Percentiles rank a stretch among this genome's conserved stretches.
Conservation (phyloP, 1,140 invertebrate species). For the Wasmannia auropunctata region DNA sequence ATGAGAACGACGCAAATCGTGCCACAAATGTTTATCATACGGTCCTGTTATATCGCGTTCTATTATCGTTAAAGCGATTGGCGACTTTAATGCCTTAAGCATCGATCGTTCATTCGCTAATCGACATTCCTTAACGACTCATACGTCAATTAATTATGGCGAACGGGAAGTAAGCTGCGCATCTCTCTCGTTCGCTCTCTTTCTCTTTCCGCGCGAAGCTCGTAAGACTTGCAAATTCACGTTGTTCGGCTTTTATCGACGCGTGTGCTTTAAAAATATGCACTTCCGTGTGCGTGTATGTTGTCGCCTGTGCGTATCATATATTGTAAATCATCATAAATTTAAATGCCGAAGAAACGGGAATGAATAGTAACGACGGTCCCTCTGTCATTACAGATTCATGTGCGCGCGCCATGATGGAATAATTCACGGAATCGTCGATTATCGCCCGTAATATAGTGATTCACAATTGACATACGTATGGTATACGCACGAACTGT, state of each 20-base stretch:
- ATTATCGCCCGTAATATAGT: not conserved
- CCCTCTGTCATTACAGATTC: slow-evolving; percentile 15
- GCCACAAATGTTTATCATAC: not conserved
- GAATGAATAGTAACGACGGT: not conserved
- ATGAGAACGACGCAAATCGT: not conserved
- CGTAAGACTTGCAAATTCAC: slow-evolving; percentile 1
- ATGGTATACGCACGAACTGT: not conserved
- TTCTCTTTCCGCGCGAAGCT: too few species aligned
- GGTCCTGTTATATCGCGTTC: not conserved
- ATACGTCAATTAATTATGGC: slow-evolving; percentile 12
- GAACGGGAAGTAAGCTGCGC: not conserved
- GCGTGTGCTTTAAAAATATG: not conserved
- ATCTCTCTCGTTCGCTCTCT: too few species aligned
- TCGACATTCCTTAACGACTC: not conserved
- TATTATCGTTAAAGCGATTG: slow-evolving; percentile 5
- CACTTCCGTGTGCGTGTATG: not conserved
- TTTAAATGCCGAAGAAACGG: slow-evolving; percentile 6
- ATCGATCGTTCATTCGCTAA: not conserved
- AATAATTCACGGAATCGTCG: slow-evolving; percentile 8
- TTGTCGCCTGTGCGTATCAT: not conserved
- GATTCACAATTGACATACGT: not conserved
- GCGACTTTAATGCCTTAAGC: not conserved
- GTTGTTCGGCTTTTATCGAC: not conserved
- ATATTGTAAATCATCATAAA: slow-evolving; percentile 46
- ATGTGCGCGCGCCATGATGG: not conserved